Base-by-base conservation (phyloP, 2,113 vertebrate species). In the Megaceryle torquata region DNA sequence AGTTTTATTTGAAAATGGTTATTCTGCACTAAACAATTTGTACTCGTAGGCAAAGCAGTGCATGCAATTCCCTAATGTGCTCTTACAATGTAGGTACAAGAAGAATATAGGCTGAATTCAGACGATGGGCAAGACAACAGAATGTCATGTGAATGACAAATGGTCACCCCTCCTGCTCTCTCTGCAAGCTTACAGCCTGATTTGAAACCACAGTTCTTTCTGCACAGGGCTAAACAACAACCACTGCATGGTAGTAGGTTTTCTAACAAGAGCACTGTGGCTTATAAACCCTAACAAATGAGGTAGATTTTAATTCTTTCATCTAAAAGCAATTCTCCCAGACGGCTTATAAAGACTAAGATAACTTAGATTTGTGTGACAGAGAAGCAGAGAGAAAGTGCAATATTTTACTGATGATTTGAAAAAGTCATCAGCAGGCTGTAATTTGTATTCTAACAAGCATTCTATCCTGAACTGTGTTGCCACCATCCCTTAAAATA, bases 301-400 rank as follows among this genome's bases (percentile, higher is more conserved):
- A 92, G 82, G 41, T 70, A 10, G 41, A 64, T 89, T 93, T 88
- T 92, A 96, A 95, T 95, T 84, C 60, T 89, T 86, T 86, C 56
- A 56, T 90, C 95, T 83, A 78, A 93, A 94, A 86, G 64, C 60
- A 95, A 68, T 92, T 53, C 65, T 94, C 82, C 43, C 12, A 19
- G 51, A 82, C 75, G 72, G 29, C 64, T 91, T 88, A 77, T 64
- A 93, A 88, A 83, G 69, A 70, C n/a, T 2, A 3, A 86, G 39
- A 75, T 88, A 86, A 86, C 60, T 93, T 60, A 20, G 14, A 91
- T 94, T 90, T 81, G 76, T 84, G 64, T 91, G 93, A 77, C 68
- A 90, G 76, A 60, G 68, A 50, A 64, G 43, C 68, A 65, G 68
- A 63, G 46, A 64, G 64, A 89, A 90, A 93, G 43, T 8, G 15